These are phyloP conservation scores for Myripristis jacobus DNA, from an alignment of 2,797 vertebrate genomes.

Conservation along the genomic window DNA sequence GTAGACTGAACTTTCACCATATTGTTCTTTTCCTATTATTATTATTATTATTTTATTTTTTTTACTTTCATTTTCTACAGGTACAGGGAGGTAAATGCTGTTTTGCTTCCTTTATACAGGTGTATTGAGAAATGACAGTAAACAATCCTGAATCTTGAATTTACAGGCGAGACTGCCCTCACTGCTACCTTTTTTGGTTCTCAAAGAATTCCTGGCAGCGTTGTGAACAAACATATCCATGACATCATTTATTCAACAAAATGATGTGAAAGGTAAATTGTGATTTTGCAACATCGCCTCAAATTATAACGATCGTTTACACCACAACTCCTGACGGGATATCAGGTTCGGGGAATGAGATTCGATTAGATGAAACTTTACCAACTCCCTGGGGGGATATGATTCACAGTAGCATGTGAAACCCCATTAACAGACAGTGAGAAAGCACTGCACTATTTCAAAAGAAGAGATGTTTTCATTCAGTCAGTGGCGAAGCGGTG, in stretches of 20 bases:
- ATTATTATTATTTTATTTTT: too few species aligned
- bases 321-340: constrained; percentile 32
- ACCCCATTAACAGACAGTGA: constrained; percentile 10
- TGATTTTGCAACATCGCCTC: constrained; percentile 36
- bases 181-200: background rate
- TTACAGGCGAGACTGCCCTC: constrained; percentile 1
- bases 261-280: constrained; percentile 36
- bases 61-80: too few species aligned
- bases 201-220: constrained; percentile 6
- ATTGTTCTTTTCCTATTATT: too few species aligned
- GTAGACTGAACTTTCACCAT: too few species aligned
- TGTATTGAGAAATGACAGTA: too few species aligned
- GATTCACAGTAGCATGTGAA: constrained; percentile 26
- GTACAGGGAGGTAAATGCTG: too few species aligned
- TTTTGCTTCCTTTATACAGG: too few species aligned
- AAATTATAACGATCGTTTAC: constrained; percentile 49
- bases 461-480: background rate
- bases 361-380: constrained; percentile 56
- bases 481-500: too few species aligned
- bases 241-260: constrained; percentile 46
- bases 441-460: background rate
- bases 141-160: background rate
- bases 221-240: constrained; percentile 19
- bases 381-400: constrained; percentile 25
- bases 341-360: constrained; percentile 54